Base-by-base conservation (phyloP, 2,113 vertebrate genomes). In the Aramus guarauna region DNA sequence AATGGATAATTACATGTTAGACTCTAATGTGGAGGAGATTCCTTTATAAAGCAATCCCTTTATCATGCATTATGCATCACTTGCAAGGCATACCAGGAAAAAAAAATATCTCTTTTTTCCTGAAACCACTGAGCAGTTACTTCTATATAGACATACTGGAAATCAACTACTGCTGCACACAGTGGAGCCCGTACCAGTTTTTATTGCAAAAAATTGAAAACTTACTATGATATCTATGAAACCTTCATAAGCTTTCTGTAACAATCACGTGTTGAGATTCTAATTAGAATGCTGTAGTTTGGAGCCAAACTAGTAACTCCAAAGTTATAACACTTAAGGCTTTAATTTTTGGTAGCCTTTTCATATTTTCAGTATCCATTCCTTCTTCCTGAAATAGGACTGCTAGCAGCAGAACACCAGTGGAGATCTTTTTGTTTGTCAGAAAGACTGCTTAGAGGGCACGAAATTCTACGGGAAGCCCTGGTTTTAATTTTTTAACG, bases 1-100 rank as follows among this genome's bases (percentile, higher is more conserved):
- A 96, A 95, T 83, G 55, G 85, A 34, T 90, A 94, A 92, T 92
- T 82, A 95, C 36, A 59, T 27, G 36, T 56, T 90, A 66, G 67
- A 26, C 55, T 83, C 59, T 62, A 86, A 82, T n/a, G 32, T 29
- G 69, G 52, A 93, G 21, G 48, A 88, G 29, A 67, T 37, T 83
- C 50, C 45, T 77, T 94, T 83, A 59, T 67, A 76, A 80, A 85
- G 29, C 59, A 73, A 73, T 36, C 53, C 20, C 32, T 94, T 88
- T 77, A 71, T 85, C 21, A 77, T 80, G 37, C 43, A 66, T 92
- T 80, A 83, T 52, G 39, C 6, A 77, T 63, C 11, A 63, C 26
- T 88, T 80, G 30, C 19, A 83, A 79, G 47, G 34, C 45, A 48
- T 16, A 66, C 4, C 10, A 72, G 39, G 34, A 48, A 80, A 43